Conservation (phyloP, 2,888 invertebrate genomes). For the Epinotia demarniana region DNA sequence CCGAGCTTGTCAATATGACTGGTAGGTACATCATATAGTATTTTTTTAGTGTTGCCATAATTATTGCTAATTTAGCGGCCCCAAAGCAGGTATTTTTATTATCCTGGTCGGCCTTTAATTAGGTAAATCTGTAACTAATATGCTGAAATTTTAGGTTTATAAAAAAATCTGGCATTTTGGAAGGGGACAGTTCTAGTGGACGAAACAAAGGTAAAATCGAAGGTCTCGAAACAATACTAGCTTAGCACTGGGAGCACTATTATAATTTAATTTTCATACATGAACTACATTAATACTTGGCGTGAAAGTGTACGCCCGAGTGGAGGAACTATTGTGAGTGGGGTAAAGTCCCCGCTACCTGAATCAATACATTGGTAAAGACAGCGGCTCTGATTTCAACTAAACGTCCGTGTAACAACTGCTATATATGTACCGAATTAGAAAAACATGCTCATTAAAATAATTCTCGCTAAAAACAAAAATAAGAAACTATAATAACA, state of each 20-base stretch:
- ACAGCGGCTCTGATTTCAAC: constrained; percentile 43
- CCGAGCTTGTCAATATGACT: too few relatives aligned
- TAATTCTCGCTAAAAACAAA: constrained; percentile 60
- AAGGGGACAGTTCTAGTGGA: neutral
- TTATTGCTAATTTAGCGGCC: too few relatives aligned
- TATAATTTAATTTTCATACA: constrained; percentile 27
- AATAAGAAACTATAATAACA: constrained; percentile 67
- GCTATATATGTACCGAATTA: constrained; percentile 49
- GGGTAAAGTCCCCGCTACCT: constrained; percentile 20
- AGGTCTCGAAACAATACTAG: constrained; percentile 32
- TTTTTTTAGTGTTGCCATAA: too few relatives aligned
- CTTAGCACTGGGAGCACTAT: constrained; percentile 38
- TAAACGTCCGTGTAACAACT: constrained; percentile 44
- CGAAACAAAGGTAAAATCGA: constrained; percentile 5
- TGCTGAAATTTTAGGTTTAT: neutral
- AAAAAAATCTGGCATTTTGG: constrained; percentile 6
- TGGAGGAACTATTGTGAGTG: constrained; percentile 20
- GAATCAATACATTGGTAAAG: constrained; percentile 54
- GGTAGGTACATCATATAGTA: too few relatives aligned
- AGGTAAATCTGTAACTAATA: neutral
- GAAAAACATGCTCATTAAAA: constrained; percentile 48
- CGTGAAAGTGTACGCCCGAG: constrained; percentile 22
- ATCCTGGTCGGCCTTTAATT: too few relatives aligned
- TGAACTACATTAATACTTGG: constrained; percentile 26
- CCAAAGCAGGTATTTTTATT: too few relatives aligned